Evolutionary conservation across 2,888 invertebrate genomes (phyloP).

Genomic region (Scaptomyza tumidula): DNA sequence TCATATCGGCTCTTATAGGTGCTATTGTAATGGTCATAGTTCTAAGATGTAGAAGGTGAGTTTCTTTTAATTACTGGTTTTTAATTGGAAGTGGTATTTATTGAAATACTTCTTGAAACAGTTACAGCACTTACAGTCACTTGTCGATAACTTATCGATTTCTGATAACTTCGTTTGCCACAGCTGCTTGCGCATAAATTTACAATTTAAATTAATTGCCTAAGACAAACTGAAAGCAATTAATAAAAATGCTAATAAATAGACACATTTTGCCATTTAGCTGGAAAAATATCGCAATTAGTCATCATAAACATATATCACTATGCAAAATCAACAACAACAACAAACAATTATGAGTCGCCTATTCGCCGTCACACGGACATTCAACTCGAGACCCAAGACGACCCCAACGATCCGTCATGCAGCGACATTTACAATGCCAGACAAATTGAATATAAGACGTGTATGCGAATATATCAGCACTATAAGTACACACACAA

Average conservation of each 20-base stretch:
- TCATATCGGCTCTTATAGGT: slow-evolving; percentile 89
- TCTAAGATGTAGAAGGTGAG: slow-evolving; percentile 87
- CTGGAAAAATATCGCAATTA: slow-evolving; percentile 70
- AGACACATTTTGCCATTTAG: slow-evolving; percentile 70
- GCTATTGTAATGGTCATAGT: slow-evolving; percentile 90
- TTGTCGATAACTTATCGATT: slow-evolving; percentile 16
- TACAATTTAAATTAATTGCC: slow-evolving; percentile 72
- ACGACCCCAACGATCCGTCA: slow-evolving; percentile 74
- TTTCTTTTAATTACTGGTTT: slow-evolving; percentile 19
- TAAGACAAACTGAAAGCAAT: slow-evolving; percentile 52
- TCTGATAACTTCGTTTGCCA: slow-evolving; percentile 1
- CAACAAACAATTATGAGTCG: slow-evolving; percentile 16
- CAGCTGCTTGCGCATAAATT: slow-evolving; percentile 44
- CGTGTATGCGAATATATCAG: slow-evolving; percentile 55
- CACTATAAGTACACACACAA: slow-evolving; percentile 38
- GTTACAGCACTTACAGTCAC: background rate
- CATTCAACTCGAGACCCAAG: slow-evolving; percentile 66
- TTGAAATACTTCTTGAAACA: background rate
- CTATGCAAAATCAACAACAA: slow-evolving; percentile 8
- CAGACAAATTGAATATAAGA: slow-evolving; percentile 68
- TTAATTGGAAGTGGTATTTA: too few species aligned
- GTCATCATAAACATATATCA: slow-evolving; percentile 61
- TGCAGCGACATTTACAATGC: slow-evolving; percentile 73
- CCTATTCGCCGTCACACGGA: slow-evolving; percentile 44
- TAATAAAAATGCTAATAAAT: slow-evolving; percentile 61